Evolutionary conservation across 2,113 vertebrate species (phyloP).

Genomic region (Pseudopodoces humilis): DNA sequence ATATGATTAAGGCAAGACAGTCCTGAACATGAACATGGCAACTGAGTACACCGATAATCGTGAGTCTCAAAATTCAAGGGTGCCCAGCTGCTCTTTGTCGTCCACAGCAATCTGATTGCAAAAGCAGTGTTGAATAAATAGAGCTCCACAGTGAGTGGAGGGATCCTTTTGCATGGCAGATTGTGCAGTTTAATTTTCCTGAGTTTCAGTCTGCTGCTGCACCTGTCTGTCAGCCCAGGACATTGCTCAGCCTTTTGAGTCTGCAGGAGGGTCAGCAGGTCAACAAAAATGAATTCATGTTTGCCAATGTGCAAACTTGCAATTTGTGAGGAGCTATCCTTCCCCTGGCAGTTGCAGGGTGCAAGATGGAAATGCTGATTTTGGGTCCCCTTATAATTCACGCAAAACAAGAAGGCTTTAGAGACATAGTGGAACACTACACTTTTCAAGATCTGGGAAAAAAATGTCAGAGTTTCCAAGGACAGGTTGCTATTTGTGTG

Average conservation of each 20-base stretch:
- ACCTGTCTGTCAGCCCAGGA: not conserved
- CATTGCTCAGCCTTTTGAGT: not conserved
- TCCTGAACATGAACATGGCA: not conserved
- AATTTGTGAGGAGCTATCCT: not conserved
- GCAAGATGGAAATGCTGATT: not conserved
- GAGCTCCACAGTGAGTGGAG: too few species aligned
- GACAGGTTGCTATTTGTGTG: accelerated
- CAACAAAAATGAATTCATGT: not conserved
- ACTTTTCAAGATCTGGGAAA: not conserved
- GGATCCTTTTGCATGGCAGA: not conserved
- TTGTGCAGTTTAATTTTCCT: not conserved
- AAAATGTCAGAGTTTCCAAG: not conserved
- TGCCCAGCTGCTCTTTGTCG: not conserved
- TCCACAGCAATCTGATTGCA: not conserved
- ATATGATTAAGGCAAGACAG: not conserved
- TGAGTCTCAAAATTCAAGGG: not conserved
- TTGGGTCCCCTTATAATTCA: too few species aligned
- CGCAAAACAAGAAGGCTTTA: accelerated
- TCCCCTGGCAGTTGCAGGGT: not conserved
- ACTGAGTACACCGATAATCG: accelerated
- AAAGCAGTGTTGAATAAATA: not conserved
- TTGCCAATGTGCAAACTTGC: not conserved
- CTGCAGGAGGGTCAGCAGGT: not conserved
- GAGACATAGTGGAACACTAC: not conserved
- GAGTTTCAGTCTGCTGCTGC: not conserved